Conservation (phyloP, 2,797 vertebrate genomes). For the Onychomys arenicola region DNA sequence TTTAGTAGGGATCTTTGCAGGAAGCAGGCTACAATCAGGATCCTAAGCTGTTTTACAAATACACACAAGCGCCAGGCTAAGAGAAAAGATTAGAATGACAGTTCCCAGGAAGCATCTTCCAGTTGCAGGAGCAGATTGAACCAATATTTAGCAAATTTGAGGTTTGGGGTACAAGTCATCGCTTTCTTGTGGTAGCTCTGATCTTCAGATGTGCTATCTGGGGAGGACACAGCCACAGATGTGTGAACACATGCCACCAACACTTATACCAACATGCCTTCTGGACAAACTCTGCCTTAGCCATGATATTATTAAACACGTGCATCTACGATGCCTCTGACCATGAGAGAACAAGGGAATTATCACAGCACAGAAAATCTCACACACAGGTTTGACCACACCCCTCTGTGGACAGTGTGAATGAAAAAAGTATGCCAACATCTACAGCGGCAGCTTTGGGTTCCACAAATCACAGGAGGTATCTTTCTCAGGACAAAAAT, state of each 20-base stretch:
- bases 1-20: neutral
- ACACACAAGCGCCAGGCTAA: neutral
- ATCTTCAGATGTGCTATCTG: fast-evolving
- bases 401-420: fast-evolving
- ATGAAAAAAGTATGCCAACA: fast-evolving
- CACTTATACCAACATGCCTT: fast-evolving
- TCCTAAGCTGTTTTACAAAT: neutral
- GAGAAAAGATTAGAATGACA: neutral
- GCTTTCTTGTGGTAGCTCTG: fast-evolving
- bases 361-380: fast-evolving
- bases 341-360: neutral
- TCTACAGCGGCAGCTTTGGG: fast-evolving
- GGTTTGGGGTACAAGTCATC: fast-evolving
- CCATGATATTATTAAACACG: fast-evolving
- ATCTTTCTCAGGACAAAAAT: neutral
- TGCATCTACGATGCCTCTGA: fast-evolving
- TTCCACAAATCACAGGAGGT: no score
- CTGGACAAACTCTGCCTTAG: fast-evolving
- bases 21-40: fast-evolving
- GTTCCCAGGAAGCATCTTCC: fast-evolving
- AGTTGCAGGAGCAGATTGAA: neutral
- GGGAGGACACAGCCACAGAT: neutral
- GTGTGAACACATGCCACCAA: fast-evolving
- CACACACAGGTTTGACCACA: neutral
- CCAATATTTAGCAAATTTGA: neutral